Conservation (phyloP, 2,113 vertebrate species). For the Bettongia penicillata region DNA sequence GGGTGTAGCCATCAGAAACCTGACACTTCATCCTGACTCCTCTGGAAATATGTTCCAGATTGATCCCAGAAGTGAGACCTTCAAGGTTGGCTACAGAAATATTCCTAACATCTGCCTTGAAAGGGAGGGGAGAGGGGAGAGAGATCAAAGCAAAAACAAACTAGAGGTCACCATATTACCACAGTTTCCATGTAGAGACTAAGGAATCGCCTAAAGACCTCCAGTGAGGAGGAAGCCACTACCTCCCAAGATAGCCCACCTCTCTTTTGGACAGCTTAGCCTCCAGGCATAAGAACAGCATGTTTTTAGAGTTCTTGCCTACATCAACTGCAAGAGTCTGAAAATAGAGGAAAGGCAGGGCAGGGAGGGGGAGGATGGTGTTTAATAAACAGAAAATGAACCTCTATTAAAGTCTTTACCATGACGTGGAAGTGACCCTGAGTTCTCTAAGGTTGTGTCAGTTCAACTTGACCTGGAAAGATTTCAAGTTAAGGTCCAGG, state of each 20-base stretch:
- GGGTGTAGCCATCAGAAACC: conserved; percentile 5
- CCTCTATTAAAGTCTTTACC: neutral
- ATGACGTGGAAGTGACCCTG: neutral
- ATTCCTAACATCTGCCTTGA: conserved; percentile 14
- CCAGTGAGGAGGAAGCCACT: neutral
- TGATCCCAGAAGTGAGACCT: conserved; percentile 24
- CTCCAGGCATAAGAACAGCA: conserved; percentile 8
- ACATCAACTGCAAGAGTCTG: conserved; percentile 33
- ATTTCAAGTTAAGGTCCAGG: neutral
- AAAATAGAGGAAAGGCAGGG: neutral
- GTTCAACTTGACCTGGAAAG: neutral
- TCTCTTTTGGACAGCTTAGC: neutral
- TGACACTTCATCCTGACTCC: conserved; percentile 34
- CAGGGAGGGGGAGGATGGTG: no score
- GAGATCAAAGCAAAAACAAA: conserved; percentile 16
- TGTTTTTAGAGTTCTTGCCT: conserved; percentile 23
- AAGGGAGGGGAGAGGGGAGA: neutral
- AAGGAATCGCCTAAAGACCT: neutral
- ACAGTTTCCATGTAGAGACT: neutral
- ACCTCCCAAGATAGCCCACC: neutral
- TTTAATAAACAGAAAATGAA: neutral
- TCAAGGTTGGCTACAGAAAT: conserved; percentile 25
- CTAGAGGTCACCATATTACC: neutral
- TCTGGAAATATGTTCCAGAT: conserved; percentile 4
- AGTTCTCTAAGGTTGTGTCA: neutral